phyloP scores from a whole-genome alignment of 2,797 vertebrate genomes.

The Rhinogobio ventralis region DNA sequence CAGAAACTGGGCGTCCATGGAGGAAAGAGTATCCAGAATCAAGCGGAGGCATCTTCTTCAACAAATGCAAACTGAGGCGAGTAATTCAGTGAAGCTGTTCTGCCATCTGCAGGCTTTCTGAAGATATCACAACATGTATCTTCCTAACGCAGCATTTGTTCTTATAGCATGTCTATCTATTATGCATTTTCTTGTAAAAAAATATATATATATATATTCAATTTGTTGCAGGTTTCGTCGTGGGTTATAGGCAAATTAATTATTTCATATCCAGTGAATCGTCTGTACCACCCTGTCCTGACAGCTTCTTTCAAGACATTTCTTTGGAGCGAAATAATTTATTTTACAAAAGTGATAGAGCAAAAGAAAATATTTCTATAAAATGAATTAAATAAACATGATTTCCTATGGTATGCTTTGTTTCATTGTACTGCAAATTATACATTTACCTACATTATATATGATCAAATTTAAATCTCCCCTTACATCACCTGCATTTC shows the following conservation, averaged over 20 bases:
- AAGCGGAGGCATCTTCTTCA: conserved; percentile 77
- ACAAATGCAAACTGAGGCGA: conserved; percentile 83
- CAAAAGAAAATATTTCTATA: conserved; percentile 52
- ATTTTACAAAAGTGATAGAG: conserved; percentile 58
- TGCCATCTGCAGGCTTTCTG: conserved; percentile 18
- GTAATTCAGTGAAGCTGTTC: background rate
- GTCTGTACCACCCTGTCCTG: conserved; percentile 53
- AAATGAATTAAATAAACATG: conserved; percentile 58
- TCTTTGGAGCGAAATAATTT: conserved; percentile 53
- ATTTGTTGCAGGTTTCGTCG: conserved; percentile 79
- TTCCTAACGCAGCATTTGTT: background rate
- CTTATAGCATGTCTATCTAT: background rate
- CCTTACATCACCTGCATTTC: conserved; percentile 40
- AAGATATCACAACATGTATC: background rate
- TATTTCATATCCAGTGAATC: conserved; percentile 23
- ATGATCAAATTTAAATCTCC: conserved; percentile 61
- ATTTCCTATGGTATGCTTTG: conserved; percentile 57
- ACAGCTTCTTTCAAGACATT: conserved; percentile 56
- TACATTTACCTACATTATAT: conserved; percentile 67
- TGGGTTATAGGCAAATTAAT: conserved; percentile 68
- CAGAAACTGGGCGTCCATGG: conserved; percentile 75
- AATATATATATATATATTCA: background rate
- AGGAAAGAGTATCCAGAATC: conserved; percentile 76
- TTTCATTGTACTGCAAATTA: conserved; percentile 61
- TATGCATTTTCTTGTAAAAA: background rate